A percentile compares a stretch with the other conserved stretches of the same genome.
Conservation (phyloP, 1,140 invertebrate species). For the Heterodera schachtii region DNA sequence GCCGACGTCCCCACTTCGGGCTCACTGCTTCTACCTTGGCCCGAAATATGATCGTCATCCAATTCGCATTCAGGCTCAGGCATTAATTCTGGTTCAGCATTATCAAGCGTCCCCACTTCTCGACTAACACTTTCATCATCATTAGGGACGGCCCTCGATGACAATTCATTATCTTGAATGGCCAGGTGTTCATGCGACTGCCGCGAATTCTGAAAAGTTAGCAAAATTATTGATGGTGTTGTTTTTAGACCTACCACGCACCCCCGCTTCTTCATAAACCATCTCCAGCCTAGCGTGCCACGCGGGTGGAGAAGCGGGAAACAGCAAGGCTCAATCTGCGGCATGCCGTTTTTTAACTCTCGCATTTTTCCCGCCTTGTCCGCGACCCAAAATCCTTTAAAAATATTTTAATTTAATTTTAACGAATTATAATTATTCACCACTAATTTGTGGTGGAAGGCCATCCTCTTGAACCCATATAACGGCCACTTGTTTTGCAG, state of each 20-base stretch:
- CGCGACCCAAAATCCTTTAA: not conserved
- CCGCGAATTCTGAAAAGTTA: not conserved
- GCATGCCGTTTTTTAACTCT: not conserved
- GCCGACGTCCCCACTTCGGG: too few relatives aligned
- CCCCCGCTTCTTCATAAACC: not conserved
- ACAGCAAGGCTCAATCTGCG: not conserved
- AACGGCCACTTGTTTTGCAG: not conserved
- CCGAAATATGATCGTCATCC: not conserved
- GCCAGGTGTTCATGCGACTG: too few relatives aligned
- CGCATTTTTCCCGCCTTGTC: not conserved
- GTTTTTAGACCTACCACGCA: too few relatives aligned
- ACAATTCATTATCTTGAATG: too few relatives aligned
- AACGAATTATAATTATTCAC: too few relatives aligned
- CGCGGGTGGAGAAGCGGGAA: not conserved
- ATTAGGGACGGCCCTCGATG: too few relatives aligned
- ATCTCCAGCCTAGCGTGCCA: not conserved
- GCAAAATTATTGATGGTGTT: too few relatives aligned
- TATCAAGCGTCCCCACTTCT: not conserved
- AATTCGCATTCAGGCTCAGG: not conserved
- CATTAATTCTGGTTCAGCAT: not conserved
- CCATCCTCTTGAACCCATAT: too few relatives aligned
- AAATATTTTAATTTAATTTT: not conserved
- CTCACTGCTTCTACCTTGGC: not conserved
- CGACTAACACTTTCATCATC: not conserved
- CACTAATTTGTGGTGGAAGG: too few relatives aligned